phyloP scores from a whole-genome alignment of 2,888 invertebrate genomes.

The Spicauda simplicius region DNA sequence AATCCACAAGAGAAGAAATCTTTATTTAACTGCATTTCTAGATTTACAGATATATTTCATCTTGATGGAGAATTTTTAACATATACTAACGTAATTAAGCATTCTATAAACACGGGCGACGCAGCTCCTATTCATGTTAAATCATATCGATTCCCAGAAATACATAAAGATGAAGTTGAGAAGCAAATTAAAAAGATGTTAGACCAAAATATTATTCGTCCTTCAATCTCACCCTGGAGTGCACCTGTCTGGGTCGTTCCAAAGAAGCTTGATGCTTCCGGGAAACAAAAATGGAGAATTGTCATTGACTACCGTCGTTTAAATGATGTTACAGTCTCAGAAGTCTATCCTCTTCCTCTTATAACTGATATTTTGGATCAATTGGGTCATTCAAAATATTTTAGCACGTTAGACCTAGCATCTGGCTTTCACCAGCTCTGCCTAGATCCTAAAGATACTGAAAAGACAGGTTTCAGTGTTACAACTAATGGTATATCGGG shows the following conservation, averaged over 20 bases:
- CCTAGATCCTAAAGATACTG: constrained; percentile 17
- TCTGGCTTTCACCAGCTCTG: constrained; percentile 32
- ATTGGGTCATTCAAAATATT: constrained; percentile 43
- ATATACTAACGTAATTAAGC: constrained; percentile 34
- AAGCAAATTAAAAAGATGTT: constrained; percentile 31
- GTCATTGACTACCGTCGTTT: constrained; percentile 38
- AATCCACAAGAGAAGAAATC: background rate
- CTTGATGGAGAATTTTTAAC: constrained; percentile 33
- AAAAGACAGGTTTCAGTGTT: constrained; percentile 43
- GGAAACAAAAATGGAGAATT: constrained; percentile 38
- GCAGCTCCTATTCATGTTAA: constrained; percentile 42
- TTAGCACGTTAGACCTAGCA: constrained; percentile 43
- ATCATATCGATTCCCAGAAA: constrained; percentile 43
- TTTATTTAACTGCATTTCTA: too few species aligned
- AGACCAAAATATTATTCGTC: constrained; percentile 37
- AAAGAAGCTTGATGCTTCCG: constrained; percentile 42
- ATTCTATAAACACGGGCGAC: constrained; percentile 37
- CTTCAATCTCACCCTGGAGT: constrained; percentile 40
- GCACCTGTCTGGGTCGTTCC: constrained; percentile 42
- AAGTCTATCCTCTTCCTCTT: constrained; percentile 38
- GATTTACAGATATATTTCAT: background rate
- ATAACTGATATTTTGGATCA: constrained; percentile 41
- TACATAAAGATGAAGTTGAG: constrained; percentile 41
- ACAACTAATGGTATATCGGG: constrained; percentile 36
- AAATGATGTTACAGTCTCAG: constrained; percentile 41